These are phyloP conservation scores for Chironex yamaguchii DNA, from an alignment of 30 jellyfish, hydroid and myxozoan species.

Conservation along the genomic window DNA sequence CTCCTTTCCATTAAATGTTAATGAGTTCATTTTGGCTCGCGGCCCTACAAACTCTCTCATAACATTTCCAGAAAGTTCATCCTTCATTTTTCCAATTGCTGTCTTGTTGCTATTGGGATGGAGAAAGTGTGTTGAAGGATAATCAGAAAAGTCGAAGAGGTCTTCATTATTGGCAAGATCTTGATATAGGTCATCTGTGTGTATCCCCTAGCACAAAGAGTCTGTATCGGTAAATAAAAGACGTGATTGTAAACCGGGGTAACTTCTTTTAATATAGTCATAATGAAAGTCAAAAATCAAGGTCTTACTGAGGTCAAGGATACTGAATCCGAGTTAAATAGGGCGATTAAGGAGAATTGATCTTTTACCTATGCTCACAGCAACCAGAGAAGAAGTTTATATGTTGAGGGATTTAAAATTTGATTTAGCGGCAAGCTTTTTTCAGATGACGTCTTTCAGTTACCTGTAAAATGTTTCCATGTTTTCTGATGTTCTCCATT, in stretches of 20 bases:
- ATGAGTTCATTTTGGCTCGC: conserved; percentile 49
- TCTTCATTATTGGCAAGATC: conserved; percentile 13
- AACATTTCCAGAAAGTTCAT: conserved; percentile 41
- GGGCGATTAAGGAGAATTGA: conserved; percentile 53
- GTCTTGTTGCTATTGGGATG: conserved; percentile 28
- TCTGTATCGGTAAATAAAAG: conserved; percentile 80
- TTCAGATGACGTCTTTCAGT: not conserved
- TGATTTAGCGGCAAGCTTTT: conserved; percentile 42
- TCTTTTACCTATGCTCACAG: conserved; percentile 46
- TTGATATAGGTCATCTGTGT: conserved; percentile 64
- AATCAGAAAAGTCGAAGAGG: not conserved
- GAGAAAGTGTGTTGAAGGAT: not conserved
- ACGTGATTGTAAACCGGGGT: conserved; percentile 19
- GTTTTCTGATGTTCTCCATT: conserved; percentile 69
- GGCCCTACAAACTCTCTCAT: conserved; percentile 62
- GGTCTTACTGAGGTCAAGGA: conserved; percentile 66
- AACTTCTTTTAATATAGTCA: conserved; percentile 54
- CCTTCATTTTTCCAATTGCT: conserved; percentile 64
- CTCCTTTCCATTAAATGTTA: conserved; percentile 12
- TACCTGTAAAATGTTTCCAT: conserved; percentile 48
- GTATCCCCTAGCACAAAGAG: conserved; percentile 56
- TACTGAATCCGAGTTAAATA: conserved; percentile 62
- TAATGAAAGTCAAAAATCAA: conserved; percentile 79
- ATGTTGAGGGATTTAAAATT: conserved; percentile 33
- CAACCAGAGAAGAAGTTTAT: conserved; percentile 48